These are phyloP conservation scores for Agonum fuliginosum DNA, from an alignment of 2,888 invertebrate species.

Conservation along the genomic window DNA sequence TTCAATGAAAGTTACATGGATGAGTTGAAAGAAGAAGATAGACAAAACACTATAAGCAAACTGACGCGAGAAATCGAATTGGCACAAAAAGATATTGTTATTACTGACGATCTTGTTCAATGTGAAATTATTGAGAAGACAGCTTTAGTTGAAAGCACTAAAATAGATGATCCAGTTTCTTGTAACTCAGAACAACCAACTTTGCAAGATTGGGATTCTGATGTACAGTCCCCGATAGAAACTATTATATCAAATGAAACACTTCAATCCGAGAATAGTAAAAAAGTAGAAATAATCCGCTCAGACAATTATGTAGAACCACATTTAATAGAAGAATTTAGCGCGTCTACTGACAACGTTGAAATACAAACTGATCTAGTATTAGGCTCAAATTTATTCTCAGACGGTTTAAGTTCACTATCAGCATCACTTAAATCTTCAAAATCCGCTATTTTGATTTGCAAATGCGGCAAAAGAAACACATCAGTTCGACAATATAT, in stretches of 20 bases:
- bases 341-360: background rate
- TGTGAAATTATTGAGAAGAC: too few species aligned
- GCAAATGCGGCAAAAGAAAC: background rate
- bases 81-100: too few species aligned
- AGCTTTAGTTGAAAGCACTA: too few species aligned
- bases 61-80: background rate
- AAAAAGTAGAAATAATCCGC: background rate
- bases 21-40: background rate
- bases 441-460: background rate
- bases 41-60: background rate
- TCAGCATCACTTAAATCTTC: background rate
- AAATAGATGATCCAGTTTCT: too few species aligned
- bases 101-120: too few species aligned
- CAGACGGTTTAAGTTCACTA: constrained; percentile 1
- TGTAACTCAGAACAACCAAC: too few species aligned
- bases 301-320: constrained; percentile 22
- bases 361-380: constrained; percentile 18
- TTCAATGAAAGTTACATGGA: background rate
- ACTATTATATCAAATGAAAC: too few species aligned
- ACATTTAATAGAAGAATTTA: background rate
- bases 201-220: too few species aligned
- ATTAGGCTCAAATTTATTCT: background rate
- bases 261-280: background rate
- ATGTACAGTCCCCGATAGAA: too few species aligned
- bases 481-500: background rate